phyloP scores from a whole-genome alignment of 2,888 invertebrate species.

The Galeruca laticollis region DNA sequence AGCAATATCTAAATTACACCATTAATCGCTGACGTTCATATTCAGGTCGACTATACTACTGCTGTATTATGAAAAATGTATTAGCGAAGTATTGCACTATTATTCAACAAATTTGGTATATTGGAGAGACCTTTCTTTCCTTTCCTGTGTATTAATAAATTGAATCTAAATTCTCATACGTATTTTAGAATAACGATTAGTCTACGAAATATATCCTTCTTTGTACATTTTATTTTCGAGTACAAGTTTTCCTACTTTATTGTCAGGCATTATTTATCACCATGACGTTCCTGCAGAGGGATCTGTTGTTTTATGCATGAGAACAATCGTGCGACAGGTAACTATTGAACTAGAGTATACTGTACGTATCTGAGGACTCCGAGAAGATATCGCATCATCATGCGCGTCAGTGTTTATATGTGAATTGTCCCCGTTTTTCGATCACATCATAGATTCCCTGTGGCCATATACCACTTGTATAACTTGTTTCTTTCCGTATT shows the following conservation, averaged over 20 bases:
- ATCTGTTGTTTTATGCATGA: slow-evolving; percentile 52
- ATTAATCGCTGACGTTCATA: too few species aligned
- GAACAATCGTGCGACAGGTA: slow-evolving; percentile 49
- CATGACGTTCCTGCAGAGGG: slow-evolving; percentile 47
- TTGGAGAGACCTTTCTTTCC: too few species aligned
- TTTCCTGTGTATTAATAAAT: neutral
- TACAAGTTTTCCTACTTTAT: slow-evolving; percentile 46
- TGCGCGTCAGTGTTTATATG: slow-evolving; percentile 23
- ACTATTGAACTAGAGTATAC: slow-evolving; percentile 50
- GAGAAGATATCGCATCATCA: slow-evolving; percentile 28
- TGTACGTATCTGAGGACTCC: slow-evolving; percentile 40
- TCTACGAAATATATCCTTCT: slow-evolving; percentile 18
- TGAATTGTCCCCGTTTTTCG: slow-evolving; percentile 13
- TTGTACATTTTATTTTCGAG: slow-evolving; percentile 35
- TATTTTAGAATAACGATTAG: slow-evolving; percentile 19
- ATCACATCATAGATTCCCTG: slow-evolving; percentile 10
- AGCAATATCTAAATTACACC: too few species aligned
- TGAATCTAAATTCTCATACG: slow-evolving; percentile 4
- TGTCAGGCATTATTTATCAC: slow-evolving; percentile 50
- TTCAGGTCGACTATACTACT: too few species aligned
- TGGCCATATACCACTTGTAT: neutral
- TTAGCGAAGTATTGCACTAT: too few species aligned
- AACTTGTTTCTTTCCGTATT: neutral
- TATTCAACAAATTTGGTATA: too few species aligned
- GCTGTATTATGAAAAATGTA: too few species aligned